phyloP scores from a whole-genome alignment of 1,140 invertebrate species.

The Tetramorium parvispinum region DNA sequence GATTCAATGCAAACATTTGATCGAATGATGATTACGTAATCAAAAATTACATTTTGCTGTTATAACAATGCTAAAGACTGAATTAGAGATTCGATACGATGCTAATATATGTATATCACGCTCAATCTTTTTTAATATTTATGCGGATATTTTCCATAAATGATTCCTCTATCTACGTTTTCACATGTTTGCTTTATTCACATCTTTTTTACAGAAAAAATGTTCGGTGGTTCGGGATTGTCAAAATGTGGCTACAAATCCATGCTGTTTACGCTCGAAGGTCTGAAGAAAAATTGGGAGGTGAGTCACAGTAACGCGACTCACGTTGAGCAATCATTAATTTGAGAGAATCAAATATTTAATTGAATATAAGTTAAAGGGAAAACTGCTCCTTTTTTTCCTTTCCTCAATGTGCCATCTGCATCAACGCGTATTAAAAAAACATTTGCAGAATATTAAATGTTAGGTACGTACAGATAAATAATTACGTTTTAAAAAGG shows the following conservation, averaged over 20 bases:
- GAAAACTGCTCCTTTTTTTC: background rate
- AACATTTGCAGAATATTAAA: background rate
- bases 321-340: background rate
- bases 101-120: background rate
- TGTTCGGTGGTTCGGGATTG: conserved; percentile 19
- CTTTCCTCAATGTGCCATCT: background rate
- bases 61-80: background rate
- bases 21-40: background rate
- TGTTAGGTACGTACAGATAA: too few relatives aligned
- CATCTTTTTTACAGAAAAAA: conserved; percentile 44
- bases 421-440: background rate
- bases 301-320: conserved; percentile 41
- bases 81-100: background rate
- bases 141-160: background rate
- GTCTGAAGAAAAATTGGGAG: conserved; percentile 22
- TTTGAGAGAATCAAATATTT: background rate
- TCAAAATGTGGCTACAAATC: background rate
- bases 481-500: background rate
- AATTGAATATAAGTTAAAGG: background rate
- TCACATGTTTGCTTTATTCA: background rate
- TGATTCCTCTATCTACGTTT: background rate
- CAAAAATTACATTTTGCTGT: background rate
- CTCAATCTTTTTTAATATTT: background rate
- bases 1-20: background rate
- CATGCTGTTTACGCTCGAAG: background rate